Percentiles rank a stretch among this genome's conserved stretches.
These are phyloP conservation scores for Megaceryle torquata DNA, from an alignment of 2,113 vertebrate genomes.

Conservation along the genomic window DNA sequence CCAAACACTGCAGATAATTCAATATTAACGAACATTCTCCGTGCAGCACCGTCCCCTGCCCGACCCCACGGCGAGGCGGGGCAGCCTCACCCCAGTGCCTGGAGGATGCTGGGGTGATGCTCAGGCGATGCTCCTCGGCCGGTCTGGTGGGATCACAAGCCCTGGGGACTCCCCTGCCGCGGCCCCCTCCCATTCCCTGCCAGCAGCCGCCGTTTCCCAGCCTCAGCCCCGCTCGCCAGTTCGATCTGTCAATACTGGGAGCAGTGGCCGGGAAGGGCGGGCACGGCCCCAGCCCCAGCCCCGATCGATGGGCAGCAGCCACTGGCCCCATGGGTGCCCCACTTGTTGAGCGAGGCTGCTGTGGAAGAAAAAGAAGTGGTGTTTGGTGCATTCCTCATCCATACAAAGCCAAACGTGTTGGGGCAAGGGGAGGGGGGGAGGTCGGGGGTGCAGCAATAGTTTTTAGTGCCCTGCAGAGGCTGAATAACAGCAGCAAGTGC, in stretches of 20 bases:
- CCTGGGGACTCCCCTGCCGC: not conserved
- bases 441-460: not conserved
- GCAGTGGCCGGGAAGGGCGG: not conserved
- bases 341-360: not conserved
- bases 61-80: accelerated
- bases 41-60: not conserved
- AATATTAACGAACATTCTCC: accelerated
- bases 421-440: too few relatives aligned
- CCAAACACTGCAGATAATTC: accelerated
- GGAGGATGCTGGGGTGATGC: not conserved
- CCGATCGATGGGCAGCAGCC: slow-evolving; percentile 71
- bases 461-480: not conserved
- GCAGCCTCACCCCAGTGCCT: accelerated
- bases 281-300: slow-evolving; percentile 14
- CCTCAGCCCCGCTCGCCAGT: slow-evolving; percentile 59
- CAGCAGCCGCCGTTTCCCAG: slow-evolving; percentile 68
- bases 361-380: not conserved
- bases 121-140: not conserved
- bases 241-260: slow-evolving; percentile 66
- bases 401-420: accelerated
- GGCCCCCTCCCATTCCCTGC: not conserved
- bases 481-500: not conserved
- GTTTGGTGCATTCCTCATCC: accelerated
- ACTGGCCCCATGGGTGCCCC: not conserved
- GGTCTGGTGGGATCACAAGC: not conserved